Percentiles rank a stretch among this genome's conserved stretches.
These are phyloP conservation scores for Polyommatus icarus DNA, from an alignment of 2,888 invertebrate species.

Conservation along the genomic window DNA sequence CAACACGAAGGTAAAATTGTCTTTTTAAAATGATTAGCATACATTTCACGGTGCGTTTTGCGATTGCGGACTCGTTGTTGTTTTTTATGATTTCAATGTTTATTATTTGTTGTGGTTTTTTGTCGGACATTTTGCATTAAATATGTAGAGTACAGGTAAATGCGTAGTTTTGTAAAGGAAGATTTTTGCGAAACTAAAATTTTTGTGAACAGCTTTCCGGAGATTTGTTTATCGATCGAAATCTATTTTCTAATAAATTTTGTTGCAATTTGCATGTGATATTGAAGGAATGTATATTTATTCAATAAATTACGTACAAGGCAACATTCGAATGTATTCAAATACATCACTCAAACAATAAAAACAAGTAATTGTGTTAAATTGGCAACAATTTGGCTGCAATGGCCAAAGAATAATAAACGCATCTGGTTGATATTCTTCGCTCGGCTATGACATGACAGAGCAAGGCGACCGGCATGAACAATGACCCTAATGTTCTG, in stretches of 20 bases:
- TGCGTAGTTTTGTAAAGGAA: not conserved
- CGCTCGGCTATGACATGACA: slow-evolving; percentile 57
- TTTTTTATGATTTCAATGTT: not conserved
- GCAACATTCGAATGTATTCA: not conserved
- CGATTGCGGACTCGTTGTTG: slow-evolving; percentile 36
- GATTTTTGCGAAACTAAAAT: not conserved
- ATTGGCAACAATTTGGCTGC: slow-evolving; percentile 11
- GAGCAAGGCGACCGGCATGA: slow-evolving; percentile 56
- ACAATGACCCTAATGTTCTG: slow-evolving; percentile 71
- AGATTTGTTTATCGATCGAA: not conserved
- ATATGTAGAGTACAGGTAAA: slow-evolving; percentile 2
- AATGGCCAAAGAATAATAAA: slow-evolving; percentile 36
- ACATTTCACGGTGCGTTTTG: slow-evolving; percentile 42
- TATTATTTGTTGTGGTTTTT: not conserved
- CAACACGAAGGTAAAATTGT: slow-evolving; percentile 64
- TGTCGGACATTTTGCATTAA: not conserved
- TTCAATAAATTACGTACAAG: no score
- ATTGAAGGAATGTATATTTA: no score
- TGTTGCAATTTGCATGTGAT: no score
- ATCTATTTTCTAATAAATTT: not conserved
- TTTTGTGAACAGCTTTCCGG: not conserved
- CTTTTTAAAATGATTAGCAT: slow-evolving; percentile 42
- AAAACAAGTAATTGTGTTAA: slow-evolving; percentile 8
- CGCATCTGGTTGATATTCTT: slow-evolving; percentile 54
- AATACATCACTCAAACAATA: slow-evolving; percentile 1